A percentile compares a stretch with the other conserved stretches of the same genome.
Conservation (phyloP, 2,797 vertebrate species). For the Neostethus bicornis region DNA sequence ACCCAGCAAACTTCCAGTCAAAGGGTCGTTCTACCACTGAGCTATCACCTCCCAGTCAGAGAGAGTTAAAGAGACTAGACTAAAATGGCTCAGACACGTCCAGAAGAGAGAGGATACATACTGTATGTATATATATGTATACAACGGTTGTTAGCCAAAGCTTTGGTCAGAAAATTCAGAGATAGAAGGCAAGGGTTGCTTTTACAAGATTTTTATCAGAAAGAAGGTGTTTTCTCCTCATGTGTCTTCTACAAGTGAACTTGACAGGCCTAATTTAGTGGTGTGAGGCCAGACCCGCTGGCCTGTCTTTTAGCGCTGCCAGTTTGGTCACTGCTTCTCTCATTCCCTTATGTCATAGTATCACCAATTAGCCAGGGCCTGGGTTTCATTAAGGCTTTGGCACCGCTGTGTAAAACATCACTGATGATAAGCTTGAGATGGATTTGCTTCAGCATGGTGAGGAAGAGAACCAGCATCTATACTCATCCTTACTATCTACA, state of each 20-base stretch:
- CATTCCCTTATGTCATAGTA: conserved; percentile 74
- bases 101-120: no score
- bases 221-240: conserved; percentile 39
- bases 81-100: no score
- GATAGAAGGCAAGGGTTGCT: conserved; percentile 33
- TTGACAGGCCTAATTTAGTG: conserved; percentile 64
- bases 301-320: conserved; percentile 59
- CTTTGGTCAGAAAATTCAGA: no score
- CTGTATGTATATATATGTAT: no score
- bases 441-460: conserved; percentile 42
- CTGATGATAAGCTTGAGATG: conserved; percentile 79
- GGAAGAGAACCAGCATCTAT: conserved; percentile 2
- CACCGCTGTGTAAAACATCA: conserved; percentile 70
- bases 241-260: conserved; percentile 70
- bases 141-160: no score
- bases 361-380: conserved; percentile 84
- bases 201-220: conserved; percentile 53
- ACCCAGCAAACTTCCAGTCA: no score
- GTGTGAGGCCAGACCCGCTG: conserved; percentile 58
- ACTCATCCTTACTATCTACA: conserved; percentile 6
- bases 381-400: conserved; percentile 85
- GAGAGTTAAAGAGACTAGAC: no score
- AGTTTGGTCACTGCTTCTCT: conserved; percentile 66
- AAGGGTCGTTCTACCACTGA: no score
- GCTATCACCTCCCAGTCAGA: no score